Percentiles rank a stretch among this genome's conserved stretches.
Conservation (phyloP, 92 coral and sea anemone genomes). For the Ricordea florida region DNA sequence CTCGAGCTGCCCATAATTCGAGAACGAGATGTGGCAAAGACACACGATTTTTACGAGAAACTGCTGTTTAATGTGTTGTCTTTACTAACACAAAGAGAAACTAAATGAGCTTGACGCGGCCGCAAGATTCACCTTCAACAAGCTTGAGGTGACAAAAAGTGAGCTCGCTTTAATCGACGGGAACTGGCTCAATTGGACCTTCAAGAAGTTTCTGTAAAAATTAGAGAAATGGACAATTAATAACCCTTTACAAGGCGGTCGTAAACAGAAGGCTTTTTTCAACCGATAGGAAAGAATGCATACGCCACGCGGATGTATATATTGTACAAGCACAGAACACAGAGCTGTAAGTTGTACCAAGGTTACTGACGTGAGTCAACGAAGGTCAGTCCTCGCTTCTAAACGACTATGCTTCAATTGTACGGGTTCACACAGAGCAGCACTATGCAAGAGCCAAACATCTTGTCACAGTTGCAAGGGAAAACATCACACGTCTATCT, state of each 20-base stretch:
- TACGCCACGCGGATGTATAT: slow-evolving; percentile 46
- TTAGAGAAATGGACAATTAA: slow-evolving; percentile 57
- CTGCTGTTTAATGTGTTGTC: slow-evolving; percentile 67
- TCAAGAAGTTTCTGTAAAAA: slow-evolving; percentile 32
- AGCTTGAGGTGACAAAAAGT: slow-evolving; percentile 31
- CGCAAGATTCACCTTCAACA: slow-evolving; percentile 45
- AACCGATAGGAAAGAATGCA: background rate
- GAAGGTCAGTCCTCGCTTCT: slow-evolving; percentile 46
- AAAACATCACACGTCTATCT: slow-evolving; percentile 57
- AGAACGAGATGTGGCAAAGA: slow-evolving; percentile 47
- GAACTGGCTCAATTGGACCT: slow-evolving; percentile 61
- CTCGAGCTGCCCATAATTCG: slow-evolving; percentile 53
- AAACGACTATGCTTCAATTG: slow-evolving; percentile 65
- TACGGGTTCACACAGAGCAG: slow-evolving; percentile 49
- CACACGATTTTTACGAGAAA: slow-evolving; percentile 63
- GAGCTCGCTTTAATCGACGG: slow-evolving; percentile 40
- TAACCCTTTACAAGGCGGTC: slow-evolving; percentile 21
- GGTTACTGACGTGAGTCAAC: slow-evolving; percentile 8
- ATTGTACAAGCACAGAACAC: slow-evolving; percentile 40
- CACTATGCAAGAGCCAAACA: slow-evolving; percentile 37
- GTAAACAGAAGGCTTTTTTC: background rate
- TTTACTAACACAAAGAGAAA: slow-evolving; percentile 38
- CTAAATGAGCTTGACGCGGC: slow-evolving; percentile 38
- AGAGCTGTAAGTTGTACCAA: slow-evolving; percentile 49
- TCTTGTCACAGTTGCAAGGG: slow-evolving; percentile 25